Conservation (phyloP, 2,113 vertebrate species). For the Amblyopsis rosae region DNA sequence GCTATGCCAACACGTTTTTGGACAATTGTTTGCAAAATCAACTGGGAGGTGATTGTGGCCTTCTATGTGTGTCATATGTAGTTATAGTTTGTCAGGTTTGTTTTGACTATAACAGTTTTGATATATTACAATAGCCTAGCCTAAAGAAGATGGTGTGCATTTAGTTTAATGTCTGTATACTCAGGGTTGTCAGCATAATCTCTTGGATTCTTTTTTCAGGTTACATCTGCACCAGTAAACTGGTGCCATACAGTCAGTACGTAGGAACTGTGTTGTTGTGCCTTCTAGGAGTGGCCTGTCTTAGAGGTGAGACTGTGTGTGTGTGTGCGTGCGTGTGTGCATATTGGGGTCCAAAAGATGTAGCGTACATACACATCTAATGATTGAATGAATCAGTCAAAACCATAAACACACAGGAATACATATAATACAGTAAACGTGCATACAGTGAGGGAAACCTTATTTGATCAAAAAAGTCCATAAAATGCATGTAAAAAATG, state of each 20-base stretch:
- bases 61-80: background rate
- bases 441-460: too few species aligned
- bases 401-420: too few species aligned
- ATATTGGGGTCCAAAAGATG: background rate
- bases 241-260: constrained; percentile 86
- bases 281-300: constrained; percentile 85
- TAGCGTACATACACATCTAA: constrained; percentile 24
- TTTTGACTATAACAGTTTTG: constrained; percentile 31
- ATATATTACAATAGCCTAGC: too few species aligned
- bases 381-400: constrained; percentile 1
- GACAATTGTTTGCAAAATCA: background rate
- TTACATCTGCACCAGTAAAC: constrained; percentile 85
- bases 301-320: constrained; percentile 80
- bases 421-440: too few species aligned
- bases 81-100: background rate
- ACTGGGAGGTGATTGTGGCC: background rate
- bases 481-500: too few species aligned
- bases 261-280: constrained; percentile 83
- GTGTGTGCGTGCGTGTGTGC: too few species aligned
- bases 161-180: constrained; percentile 14
- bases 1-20: background rate
- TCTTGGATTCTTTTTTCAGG: constrained; percentile 65
- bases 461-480: too few species aligned
- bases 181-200: constrained; percentile 7
- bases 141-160: background rate